phyloP scores from a whole-genome alignment of 2,888 invertebrate genomes.

The Ochropleura leucogaster region DNA sequence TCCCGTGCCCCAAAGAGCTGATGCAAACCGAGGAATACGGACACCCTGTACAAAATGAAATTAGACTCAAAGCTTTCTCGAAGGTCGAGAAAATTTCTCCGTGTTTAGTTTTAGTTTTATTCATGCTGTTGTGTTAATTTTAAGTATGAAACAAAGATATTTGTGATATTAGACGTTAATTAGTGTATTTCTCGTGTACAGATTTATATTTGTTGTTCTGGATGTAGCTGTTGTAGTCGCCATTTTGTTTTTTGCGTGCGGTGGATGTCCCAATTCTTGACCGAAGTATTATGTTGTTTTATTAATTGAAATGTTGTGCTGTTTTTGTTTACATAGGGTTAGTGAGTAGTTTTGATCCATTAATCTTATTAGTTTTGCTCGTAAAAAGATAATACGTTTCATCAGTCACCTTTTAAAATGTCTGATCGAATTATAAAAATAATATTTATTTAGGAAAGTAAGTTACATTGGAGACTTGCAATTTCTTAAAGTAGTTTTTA shows the following conservation, averaged over 20 bases:
- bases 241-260: slow-evolving; percentile 48
- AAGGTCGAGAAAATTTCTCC: slow-evolving; percentile 74
- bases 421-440: neutral
- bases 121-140: slow-evolving; percentile 74
- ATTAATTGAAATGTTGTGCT: slow-evolving; percentile 25
- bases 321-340: slow-evolving; percentile 15
- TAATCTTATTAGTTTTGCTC: slow-evolving; percentile 47
- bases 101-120: slow-evolving; percentile 73
- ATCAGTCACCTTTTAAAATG: slow-evolving; percentile 8
- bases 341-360: slow-evolving; percentile 36
- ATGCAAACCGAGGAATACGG: slow-evolving; percentile 86
- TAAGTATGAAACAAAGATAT: slow-evolving; percentile 76
- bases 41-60: slow-evolving; percentile 87
- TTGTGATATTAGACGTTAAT: slow-evolving; percentile 88
- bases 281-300: slow-evolving; percentile 21
- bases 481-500: slow-evolving; percentile 2
- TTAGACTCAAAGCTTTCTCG: slow-evolving; percentile 86
- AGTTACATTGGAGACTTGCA: neutral
- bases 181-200: slow-evolving; percentile 76
- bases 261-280: slow-evolving; percentile 39
- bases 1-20: slow-evolving; percentile 88
- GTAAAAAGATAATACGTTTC: slow-evolving; percentile 15
- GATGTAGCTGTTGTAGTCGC: slow-evolving; percentile 64
- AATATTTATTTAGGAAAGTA: neutral
- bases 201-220: slow-evolving; percentile 71